Base-by-base conservation (phyloP, 2,888 invertebrate species). In the Coelinius sp. region DNA sequence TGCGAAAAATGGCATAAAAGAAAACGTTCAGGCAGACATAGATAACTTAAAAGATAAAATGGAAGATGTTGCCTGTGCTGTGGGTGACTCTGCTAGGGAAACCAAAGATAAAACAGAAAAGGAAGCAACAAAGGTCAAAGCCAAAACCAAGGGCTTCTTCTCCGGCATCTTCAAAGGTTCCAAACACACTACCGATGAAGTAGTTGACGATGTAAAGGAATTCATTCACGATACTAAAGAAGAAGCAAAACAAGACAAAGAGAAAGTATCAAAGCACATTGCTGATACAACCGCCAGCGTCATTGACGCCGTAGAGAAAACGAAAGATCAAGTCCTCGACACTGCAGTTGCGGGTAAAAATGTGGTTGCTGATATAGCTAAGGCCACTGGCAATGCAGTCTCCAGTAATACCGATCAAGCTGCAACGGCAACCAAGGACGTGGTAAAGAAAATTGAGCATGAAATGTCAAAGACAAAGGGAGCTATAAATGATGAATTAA, bases 391-490 rank as follows among this genome's bases (percentile, higher is more conserved):
- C 12, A 38, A 65, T 25, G 73, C 71, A 12, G 74, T 77, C 62
- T 69, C 68, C 4, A 68, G 70, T 41, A 41, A 76, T 72, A 65
- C 62, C 0, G 82, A 80, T 46, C 2, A 24, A n/a, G 24, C 52
- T 4, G 22, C 75, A 89, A 89, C 81, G 88, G 89, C 81, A 25
- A 22, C 12, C 0, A 53, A 14, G 84, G 89, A 31, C 84, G 87
- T 59, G 89, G 59, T 65, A 1, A 31, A 72, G 5, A 73, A 73
- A 22, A 3, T 77, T 4, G 24, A 65, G 27, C 35, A 71, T 6
- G 66, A 70, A 22, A 52, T 46, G 6, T 63, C 25, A 4, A 79
- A 78, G 73, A 79, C 76, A 56, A 81, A 85, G 73, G 77, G 79
- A 17, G 82, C 81, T 25, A 10, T 7, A 6, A 82, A 81, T 35